A percentile compares a stretch with the other conserved stretches of the same genome.
phyloP scores from a whole-genome alignment of 2,888 invertebrate species.

The Lasioglossum vierecki region DNA sequence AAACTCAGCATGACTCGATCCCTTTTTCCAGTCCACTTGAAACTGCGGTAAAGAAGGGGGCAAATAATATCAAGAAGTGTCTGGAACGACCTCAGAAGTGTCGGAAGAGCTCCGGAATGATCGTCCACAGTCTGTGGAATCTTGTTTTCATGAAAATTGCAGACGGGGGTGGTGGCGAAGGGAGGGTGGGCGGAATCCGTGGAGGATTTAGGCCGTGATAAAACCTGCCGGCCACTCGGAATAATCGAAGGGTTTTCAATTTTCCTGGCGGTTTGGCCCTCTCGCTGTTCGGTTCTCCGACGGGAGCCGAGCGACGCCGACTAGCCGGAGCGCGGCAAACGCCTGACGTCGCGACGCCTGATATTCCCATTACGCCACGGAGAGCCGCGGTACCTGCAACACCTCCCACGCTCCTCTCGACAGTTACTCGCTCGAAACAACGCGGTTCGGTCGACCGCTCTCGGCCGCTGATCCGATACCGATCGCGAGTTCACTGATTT shows the following conservation, averaged over 20 bases:
- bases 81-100: not conserved
- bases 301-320: conserved; percentile 25
- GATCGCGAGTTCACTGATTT: conserved; percentile 14
- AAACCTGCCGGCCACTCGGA: not conserved
- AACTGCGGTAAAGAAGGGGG: not conserved
- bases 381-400: conserved; percentile 71
- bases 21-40: not conserved
- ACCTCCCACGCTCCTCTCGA: conserved; percentile 70
- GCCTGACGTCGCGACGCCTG: conserved; percentile 63
- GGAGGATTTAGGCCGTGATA: not conserved
- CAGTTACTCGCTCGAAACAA: conserved; percentile 71
- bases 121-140: not conserved
- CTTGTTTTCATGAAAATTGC: conserved; percentile 13
- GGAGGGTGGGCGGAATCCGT: not conserved
- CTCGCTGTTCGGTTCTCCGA: not conserved
- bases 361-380: conserved; percentile 71
- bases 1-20: not conserved
- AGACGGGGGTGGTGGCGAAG: not conserved
- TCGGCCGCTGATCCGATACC: conserved; percentile 26
- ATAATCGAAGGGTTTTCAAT: conserved; percentile 43
- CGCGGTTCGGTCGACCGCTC: conserved; percentile 63
- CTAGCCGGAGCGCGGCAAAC: conserved; percentile 72
- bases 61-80: not conserved
- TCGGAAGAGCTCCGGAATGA: not conserved
- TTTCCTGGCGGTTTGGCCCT: conserved; percentile 18